Conservation (phyloP, 2,888 invertebrate species). For the Lottia gigantea region DNA sequence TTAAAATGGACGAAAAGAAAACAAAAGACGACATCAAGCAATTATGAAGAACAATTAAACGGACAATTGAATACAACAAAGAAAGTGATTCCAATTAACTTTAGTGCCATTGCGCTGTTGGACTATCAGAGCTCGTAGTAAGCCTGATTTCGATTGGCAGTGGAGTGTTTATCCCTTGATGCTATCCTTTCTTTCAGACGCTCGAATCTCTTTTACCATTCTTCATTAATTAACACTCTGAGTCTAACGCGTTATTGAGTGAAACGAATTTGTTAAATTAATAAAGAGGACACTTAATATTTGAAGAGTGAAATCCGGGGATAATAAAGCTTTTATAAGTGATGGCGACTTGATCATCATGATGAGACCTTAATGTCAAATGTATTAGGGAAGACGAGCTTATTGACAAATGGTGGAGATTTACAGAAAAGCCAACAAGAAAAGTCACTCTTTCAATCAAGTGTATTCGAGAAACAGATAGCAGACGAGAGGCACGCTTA, state of each 20-base stretch:
- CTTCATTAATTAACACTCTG: constrained; percentile 7
- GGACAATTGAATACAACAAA: no score
- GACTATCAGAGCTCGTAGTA: no score
- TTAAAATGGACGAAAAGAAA: no score
- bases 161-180: constrained; percentile 3
- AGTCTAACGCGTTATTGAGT: not conserved
- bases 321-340: constrained; percentile 9
- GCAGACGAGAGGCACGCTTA: no score
- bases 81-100: no score
- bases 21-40: no score
- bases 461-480: not conserved
- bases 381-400: constrained; percentile 1
- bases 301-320: constrained; percentile 9
- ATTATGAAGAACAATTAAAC: no score
- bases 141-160: not conserved
- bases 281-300: constrained; percentile 10
- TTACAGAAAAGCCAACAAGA: constrained; percentile 10
- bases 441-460: constrained; percentile 8
- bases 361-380: constrained; percentile 9
- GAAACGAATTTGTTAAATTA: constrained; percentile 7
- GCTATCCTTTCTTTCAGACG: not conserved
- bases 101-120: no score
- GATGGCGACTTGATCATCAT: constrained; percentile 5
- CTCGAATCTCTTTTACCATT: not conserved
- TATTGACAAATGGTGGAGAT: constrained; percentile 3